A percentile compares a stretch with the other conserved stretches of the same genome.
phyloP scores from a whole-genome alignment of 2,888 invertebrate species.

The Tipula lateralis region DNA sequence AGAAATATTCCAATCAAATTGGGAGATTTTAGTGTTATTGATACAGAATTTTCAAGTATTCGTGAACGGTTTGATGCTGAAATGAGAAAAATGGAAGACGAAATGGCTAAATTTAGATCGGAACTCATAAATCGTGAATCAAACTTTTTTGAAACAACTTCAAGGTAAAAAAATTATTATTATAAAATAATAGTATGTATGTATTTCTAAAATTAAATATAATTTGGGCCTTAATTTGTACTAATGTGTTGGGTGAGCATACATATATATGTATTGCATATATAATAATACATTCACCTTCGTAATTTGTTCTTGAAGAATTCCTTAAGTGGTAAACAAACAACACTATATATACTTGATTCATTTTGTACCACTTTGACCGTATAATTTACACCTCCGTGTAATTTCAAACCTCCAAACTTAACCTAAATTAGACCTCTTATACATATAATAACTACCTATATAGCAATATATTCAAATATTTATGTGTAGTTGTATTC shows the following conservation, averaged over 20 bases:
- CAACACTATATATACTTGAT: background rate
- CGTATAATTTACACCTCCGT: background rate
- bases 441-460: too few relatives aligned
- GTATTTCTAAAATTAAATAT: background rate
- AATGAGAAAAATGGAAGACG: conserved; percentile 98
- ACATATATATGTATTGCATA: too few relatives aligned
- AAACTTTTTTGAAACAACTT: conserved; percentile 84
- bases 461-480: too few relatives aligned
- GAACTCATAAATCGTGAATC: conserved; percentile 90
- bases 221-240: background rate
- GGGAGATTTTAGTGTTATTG: conserved; percentile 92
- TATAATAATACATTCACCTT: too few relatives aligned
- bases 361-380: background rate
- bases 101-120: conserved; percentile 91
- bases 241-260: background rate
- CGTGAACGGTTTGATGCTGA: conserved; percentile 92
- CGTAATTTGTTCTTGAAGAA: background rate
- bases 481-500: too few relatives aligned
- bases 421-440: background rate
- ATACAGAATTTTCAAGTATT: conserved; percentile 94
- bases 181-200: background rate
- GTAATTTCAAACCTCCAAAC: background rate
- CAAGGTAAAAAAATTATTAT: conserved; percentile 58
- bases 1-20: conserved; percentile 89
- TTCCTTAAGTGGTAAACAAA: background rate